A percentile compares a stretch with the other conserved stretches of the same genome.
Conservation (phyloP, 2,113 vertebrate species). For the Struthio camelus region DNA sequence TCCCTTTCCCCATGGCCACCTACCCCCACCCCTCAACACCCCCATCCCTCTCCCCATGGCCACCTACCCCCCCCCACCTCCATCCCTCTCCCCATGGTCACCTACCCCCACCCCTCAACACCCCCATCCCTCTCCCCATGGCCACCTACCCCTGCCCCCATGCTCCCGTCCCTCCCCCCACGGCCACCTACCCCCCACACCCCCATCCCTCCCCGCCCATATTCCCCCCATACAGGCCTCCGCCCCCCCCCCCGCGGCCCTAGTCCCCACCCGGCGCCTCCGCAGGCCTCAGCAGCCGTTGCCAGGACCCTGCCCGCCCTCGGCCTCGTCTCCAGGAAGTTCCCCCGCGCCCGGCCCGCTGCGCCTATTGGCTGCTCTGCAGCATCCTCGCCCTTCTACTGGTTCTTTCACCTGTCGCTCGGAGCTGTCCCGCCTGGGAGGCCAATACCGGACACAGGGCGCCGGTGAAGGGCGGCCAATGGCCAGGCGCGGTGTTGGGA, state of each 20-base stretch:
- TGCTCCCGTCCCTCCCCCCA: too few species aligned
- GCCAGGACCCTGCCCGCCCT: neutral
- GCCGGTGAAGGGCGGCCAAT: neutral
- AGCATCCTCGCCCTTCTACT: rapidly evolving
- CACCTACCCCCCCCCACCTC: neutral
- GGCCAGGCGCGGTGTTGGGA: neutral
- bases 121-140: neutral
- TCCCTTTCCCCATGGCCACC: neutral
- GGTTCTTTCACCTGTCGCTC: neutral
- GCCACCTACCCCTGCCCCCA: too few species aligned
- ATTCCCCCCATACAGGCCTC: neutral
- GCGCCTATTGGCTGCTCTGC: neutral
- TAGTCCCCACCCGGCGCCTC: neutral
- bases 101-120: neutral
- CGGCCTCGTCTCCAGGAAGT: constrained; percentile 47
- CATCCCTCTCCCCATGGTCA: neutral
- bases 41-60: neutral
- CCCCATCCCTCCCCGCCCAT: neutral
- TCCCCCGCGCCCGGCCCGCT: neutral
- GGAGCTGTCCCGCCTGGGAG: rapidly evolving
- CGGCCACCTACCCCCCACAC: too few species aligned
- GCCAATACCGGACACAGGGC: neutral
- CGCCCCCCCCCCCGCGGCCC: neutral
- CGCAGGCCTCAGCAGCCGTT: neutral
- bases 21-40: neutral